Evolutionary conservation across 1,140 invertebrate species (phyloP).

Genomic region (Papilio helenus): DNA sequence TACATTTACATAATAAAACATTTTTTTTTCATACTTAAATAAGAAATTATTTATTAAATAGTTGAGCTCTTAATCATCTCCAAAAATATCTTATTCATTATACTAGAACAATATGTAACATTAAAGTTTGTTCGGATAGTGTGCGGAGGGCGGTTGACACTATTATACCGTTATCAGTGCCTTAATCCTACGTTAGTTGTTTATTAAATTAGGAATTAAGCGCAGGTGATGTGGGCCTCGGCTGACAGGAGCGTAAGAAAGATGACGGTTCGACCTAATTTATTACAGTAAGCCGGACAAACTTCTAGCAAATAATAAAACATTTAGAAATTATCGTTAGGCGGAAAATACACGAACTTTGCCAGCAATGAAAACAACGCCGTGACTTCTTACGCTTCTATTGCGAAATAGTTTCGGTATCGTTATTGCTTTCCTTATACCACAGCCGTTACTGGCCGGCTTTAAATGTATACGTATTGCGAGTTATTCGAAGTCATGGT

Average conservation of each 20-base stretch:
- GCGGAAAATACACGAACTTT: constrained; percentile 40
- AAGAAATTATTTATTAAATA: too few relatives aligned
- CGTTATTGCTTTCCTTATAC: constrained; percentile 51
- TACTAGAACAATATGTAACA: not conserved
- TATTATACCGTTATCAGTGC: constrained; percentile 38
- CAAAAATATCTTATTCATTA: not conserved
- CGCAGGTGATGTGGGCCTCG: constrained; percentile 33
- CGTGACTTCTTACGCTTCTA: constrained; percentile 45
- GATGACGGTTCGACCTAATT: constrained; percentile 31
- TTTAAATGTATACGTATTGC: constrained; percentile 48
- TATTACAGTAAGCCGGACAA: constrained; percentile 25
- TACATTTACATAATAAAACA: too few relatives aligned
- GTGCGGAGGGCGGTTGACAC: constrained; percentile 37
- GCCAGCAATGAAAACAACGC: constrained; percentile 38
- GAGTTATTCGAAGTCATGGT: constrained; percentile 36
- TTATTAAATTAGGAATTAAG: constrained; percentile 43
- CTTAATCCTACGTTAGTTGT: constrained; percentile 41
- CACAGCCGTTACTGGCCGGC: constrained; percentile 50
- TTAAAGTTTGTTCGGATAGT: constrained; percentile 19
- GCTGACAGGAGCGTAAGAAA: constrained; percentile 23
- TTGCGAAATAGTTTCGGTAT: constrained; percentile 50
- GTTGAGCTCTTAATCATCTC: not conserved
- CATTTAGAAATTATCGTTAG: not conserved
- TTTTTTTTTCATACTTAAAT: too few relatives aligned
- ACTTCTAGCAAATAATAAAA: constrained; percentile 1